Evolutionary conservation across 2,888 invertebrate species (phyloP), one percentile per base, ranked within the genome.

Genomic region (Dendrolimus houi): DNA sequence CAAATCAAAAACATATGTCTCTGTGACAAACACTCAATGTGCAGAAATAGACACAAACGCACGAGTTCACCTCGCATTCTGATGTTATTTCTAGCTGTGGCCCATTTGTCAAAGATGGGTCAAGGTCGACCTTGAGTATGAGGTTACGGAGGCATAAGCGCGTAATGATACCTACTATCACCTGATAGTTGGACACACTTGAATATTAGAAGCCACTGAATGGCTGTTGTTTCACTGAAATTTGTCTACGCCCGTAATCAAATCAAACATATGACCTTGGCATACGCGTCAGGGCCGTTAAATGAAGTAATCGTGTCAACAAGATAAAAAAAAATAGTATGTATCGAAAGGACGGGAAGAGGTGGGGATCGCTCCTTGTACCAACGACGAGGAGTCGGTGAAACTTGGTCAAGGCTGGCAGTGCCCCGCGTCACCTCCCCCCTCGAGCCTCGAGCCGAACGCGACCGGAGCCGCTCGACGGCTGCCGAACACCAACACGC

Each of bases 391-490:
- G 83, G 86, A 87, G 83, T 81, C 85, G 78, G 83, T 87, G 86
- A 89, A 91, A 91, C 90, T 89, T 88, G 89, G 88, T 89, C 90
- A 88, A 88, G 89, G 89, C 86, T 87, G 84, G 71, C 77, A 69
- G 71, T 78, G 70, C 75, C 79, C 74, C 78, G 65, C 62, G 60
- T 62, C 65, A 63, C 68, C 63, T 56, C 72, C 77, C 74, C 67
- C 67, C 61, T 60, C 62, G 62, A 62, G 65, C 67, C 61, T 60
- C 62, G 62, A 62, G 65, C 72, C 83, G 82, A 82, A 61, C 69
- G 67, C 63, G 64, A 65, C 70, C 87, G 85, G 75, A 72, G 70
- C 64, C 64, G 64, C 64, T 85, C 87, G 88, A 85, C 74, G 71
- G 68, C 69, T 65, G 61, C 80, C 85, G 87, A 85, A 67, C 74